These are phyloP conservation scores for Malacoraja senta DNA, from an alignment of 2,797 vertebrate species.

Conservation along the genomic window DNA sequence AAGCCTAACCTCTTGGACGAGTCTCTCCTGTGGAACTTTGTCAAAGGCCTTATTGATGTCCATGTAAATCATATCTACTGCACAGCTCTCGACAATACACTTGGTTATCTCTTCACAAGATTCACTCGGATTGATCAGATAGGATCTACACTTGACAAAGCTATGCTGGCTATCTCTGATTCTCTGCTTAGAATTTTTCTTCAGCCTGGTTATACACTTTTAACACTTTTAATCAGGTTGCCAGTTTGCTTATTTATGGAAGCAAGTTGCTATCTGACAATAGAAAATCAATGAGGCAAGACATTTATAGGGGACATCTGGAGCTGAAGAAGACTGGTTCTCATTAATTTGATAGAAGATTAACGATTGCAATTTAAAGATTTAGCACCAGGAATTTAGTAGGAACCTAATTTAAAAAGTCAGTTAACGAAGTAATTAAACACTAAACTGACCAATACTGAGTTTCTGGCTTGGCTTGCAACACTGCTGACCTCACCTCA, in stretches of 20 bases:
- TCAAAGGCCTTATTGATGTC: too few relatives aligned
- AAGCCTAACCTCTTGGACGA: too few relatives aligned
- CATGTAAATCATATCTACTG: too few relatives aligned
- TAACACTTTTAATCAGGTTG: background rate
- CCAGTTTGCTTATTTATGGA: too few relatives aligned
- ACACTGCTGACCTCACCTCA: background rate
- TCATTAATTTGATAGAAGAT: background rate
- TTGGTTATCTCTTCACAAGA: too few relatives aligned
- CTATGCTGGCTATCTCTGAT: too few relatives aligned
- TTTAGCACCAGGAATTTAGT: background rate
- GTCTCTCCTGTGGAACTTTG: too few relatives aligned
- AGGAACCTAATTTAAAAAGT: background rate
- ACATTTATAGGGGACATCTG: background rate
- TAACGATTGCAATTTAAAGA: background rate
- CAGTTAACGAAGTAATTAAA: constrained; percentile 3
- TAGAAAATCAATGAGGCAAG: background rate
- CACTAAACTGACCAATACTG: background rate
- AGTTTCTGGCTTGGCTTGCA: background rate
- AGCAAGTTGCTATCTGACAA: background rate
- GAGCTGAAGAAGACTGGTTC: background rate
- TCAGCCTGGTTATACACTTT: too few relatives aligned
- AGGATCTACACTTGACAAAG: too few relatives aligned
- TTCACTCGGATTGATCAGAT: too few relatives aligned
- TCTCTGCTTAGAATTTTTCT: too few relatives aligned
- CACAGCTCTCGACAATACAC: too few relatives aligned